Evolutionary conservation across 2,113 vertebrate genomes (phyloP).

Genomic region (Phylloscopus trochilus): DNA sequence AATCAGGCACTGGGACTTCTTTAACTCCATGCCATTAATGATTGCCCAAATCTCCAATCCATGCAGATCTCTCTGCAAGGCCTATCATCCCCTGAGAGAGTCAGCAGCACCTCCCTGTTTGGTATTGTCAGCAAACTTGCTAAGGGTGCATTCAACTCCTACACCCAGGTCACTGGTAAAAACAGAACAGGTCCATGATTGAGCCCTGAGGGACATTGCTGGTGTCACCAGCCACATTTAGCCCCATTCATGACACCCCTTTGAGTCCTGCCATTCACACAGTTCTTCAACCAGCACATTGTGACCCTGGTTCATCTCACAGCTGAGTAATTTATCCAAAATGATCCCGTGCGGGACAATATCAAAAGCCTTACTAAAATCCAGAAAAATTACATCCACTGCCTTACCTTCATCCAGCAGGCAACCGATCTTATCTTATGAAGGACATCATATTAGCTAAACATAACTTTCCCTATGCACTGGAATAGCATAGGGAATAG

Average conservation of each 20-base stretch:
- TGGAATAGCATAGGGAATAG: too few relatives aligned
- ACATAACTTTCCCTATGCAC: background rate
- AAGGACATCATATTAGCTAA: background rate
- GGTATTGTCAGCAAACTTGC: background rate
- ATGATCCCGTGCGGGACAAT: background rate
- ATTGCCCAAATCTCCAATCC: background rate
- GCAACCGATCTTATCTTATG: background rate
- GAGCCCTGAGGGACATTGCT: background rate
- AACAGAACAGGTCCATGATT: fast-evolving
- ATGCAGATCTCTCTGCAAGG: background rate
- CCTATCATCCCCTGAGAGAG: background rate
- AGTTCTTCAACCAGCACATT: background rate
- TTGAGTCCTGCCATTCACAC: background rate
- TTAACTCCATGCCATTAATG: background rate
- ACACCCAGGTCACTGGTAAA: background rate
- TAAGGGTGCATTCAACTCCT: background rate
- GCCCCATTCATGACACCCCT: background rate
- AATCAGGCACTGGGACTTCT: background rate
- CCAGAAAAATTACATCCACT: background rate
- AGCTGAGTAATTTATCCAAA: background rate
- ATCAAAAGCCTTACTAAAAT: background rate
- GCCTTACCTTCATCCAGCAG: background rate
- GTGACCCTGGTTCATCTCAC: background rate
- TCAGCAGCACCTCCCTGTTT: background rate
- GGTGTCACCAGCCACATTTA: background rate